These are phyloP conservation scores for Hystrix brachyura DNA, from an alignment of 2,113 vertebrate species.

Conservation along the genomic window DNA sequence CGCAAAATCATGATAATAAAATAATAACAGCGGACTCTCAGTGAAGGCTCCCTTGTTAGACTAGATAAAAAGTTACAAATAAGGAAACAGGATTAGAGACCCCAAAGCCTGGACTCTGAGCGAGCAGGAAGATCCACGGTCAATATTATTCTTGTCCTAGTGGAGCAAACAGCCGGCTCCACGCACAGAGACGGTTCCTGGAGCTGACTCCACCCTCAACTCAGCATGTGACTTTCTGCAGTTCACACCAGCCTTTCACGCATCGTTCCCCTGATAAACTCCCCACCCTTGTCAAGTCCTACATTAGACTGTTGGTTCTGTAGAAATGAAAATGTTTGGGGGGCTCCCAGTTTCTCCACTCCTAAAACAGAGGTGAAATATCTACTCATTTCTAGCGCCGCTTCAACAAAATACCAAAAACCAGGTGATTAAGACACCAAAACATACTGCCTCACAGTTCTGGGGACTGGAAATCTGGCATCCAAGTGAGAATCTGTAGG, in stretches of 20 bases:
- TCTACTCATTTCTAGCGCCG: background rate
- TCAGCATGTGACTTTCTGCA: too few species aligned
- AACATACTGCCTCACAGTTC: background rate
- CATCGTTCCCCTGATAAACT: background rate
- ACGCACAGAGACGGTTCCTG: background rate
- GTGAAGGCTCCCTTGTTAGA: background rate
- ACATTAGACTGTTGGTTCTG: background rate
- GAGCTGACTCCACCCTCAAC: background rate
- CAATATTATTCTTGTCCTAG: background rate
- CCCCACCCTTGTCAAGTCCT: background rate
- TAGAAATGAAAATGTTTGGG: background rate
- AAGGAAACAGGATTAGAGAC: background rate
- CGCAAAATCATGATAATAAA: background rate
- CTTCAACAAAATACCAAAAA: background rate
- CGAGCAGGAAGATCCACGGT: background rate
- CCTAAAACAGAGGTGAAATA: background rate
- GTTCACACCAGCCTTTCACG: background rate
- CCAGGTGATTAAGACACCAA: background rate
- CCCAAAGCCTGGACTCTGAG: background rate
- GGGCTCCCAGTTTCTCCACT: background rate
- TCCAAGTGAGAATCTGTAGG: background rate
- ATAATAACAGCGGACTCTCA: background rate
- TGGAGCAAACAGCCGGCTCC: background rate
- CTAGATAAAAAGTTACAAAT: background rate
- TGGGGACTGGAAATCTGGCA: background rate